Evolutionary conservation across 2,113 vertebrate species (phyloP).

Genomic region (Peromyscus polionotus): DNA sequence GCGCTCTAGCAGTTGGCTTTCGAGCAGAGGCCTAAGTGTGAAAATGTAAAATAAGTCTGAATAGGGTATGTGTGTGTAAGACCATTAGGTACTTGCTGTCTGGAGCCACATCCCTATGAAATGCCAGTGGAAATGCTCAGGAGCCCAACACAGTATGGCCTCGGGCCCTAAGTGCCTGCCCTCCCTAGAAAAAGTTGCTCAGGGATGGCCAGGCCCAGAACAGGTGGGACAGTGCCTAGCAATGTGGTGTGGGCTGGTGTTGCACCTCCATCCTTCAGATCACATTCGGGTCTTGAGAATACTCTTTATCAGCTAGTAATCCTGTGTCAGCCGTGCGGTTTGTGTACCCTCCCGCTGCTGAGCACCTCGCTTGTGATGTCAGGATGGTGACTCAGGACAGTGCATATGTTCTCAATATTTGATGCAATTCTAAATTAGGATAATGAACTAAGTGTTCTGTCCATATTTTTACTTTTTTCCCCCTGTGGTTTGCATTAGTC

Average conservation of each 20-base stretch:
- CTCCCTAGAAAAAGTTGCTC: neutral
- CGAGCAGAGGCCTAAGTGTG: neutral
- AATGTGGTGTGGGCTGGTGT: neutral
- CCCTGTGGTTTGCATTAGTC: neutral
- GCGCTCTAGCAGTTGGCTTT: neutral
- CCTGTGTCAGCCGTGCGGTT: neutral
- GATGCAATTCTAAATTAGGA: constrained; percentile 19
- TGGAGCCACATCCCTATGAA: neutral
- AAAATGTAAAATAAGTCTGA: neutral
- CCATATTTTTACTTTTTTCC: neutral
- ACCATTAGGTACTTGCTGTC: neutral
- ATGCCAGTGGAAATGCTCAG: neutral
- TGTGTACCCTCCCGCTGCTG: neutral
- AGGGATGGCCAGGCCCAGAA: neutral
- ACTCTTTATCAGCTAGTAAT: neutral
- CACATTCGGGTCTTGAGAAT: neutral
- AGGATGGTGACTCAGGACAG: neutral
- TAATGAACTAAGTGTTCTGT: neutral
- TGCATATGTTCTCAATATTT: neutral
- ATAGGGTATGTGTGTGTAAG: neutral
- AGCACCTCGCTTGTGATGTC: neutral
- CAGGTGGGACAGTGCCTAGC: neutral
- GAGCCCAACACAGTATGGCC: neutral
- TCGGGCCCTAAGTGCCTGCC: neutral
- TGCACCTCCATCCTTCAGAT: neutral